phyloP scores from a whole-genome alignment of 2,888 invertebrate genomes.

The Lasioglossum vierecki region DNA sequence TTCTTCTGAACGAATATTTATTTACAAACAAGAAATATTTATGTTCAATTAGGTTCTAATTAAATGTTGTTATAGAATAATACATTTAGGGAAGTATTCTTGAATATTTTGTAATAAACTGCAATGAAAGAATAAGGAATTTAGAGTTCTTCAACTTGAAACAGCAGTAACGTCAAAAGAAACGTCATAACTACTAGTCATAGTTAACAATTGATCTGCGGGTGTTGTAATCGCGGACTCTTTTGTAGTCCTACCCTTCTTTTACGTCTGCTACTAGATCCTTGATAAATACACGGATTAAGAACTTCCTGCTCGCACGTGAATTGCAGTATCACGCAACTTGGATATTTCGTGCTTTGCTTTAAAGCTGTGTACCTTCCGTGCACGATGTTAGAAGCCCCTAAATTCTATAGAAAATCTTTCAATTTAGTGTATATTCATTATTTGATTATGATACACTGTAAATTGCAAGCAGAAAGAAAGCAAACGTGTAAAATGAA shows the following conservation, averaged over 20 bases:
- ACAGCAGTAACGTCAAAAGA: background rate
- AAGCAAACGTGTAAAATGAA: background rate
- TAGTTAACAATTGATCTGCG: conserved; percentile 3
- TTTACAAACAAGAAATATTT: background rate
- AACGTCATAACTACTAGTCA: background rate
- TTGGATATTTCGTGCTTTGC: conserved; percentile 64
- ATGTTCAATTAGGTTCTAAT: background rate
- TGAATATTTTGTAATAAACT: background rate
- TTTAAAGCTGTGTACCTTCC: background rate
- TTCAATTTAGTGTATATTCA: background rate
- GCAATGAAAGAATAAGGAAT: background rate
- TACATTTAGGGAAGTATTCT: background rate
- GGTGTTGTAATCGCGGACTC: conserved; percentile 1
- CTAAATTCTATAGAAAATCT: background rate
- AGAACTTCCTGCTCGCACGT: conserved; percentile 56
- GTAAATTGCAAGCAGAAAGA: background rate
- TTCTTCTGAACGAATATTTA: background rate
- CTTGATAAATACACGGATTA: conserved; percentile 64
- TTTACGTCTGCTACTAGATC: conserved; percentile 34
- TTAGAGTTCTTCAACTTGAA: background rate
- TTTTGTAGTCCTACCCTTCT: conserved; percentile 10
- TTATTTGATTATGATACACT: background rate
- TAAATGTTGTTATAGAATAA: background rate
- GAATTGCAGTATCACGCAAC: conserved; percentile 69
- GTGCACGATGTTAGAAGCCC: background rate